Base-by-base conservation (phyloP, 2,113 vertebrate species). In the Sialia sialis region DNA sequence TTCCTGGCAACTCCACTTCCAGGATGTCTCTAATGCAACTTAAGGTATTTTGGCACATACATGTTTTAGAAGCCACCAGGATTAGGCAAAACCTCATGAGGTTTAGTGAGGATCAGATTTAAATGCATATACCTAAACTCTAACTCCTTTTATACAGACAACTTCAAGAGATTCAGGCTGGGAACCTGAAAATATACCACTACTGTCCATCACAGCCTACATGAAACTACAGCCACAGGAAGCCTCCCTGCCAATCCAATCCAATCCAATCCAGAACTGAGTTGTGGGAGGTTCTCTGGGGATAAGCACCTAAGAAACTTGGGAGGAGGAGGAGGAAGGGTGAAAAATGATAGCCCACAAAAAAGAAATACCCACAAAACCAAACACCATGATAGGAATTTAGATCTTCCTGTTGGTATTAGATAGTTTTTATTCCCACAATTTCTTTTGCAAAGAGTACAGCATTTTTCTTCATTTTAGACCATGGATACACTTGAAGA, bases 291-390 rank as follows among this genome's bases (percentile, higher is more conserved):
- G 6, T 26, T 78, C 21, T 43, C 67, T 56, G 17, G 16, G 16
- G 22, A 48, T 9, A 75, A 68, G 15, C 4, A 75, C 20, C 11
- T 21, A 23, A 25, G n/a, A 58, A 82, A 26, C 6, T 43, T 51
- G 17, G 4, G 11, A 32, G 11, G 7, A 32, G 11, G 7, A 32
- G 4, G 9, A 13, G 1, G 7, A 30, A 55, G 21, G 2, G 1
- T 8, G 9, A 11, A 48, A 48, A 48, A 62, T 36, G 11, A 83
- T 25, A 56, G 6, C 8, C 19, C 29, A n/a, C 15, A 16, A 27
- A 10, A 51, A 66, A 60, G 26, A 58, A n/a, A 23, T 6, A 23
- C 13, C 7, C 39, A 10, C 7, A 12, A 63, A 85, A 66, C 13
- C 16, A 79, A 79, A 88, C 2, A 74, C 8, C 18, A 23, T 2